These are phyloP conservation scores for Calyptomena viridis DNA, from an alignment of 2,113 vertebrate genomes.

Conservation along the genomic window DNA sequence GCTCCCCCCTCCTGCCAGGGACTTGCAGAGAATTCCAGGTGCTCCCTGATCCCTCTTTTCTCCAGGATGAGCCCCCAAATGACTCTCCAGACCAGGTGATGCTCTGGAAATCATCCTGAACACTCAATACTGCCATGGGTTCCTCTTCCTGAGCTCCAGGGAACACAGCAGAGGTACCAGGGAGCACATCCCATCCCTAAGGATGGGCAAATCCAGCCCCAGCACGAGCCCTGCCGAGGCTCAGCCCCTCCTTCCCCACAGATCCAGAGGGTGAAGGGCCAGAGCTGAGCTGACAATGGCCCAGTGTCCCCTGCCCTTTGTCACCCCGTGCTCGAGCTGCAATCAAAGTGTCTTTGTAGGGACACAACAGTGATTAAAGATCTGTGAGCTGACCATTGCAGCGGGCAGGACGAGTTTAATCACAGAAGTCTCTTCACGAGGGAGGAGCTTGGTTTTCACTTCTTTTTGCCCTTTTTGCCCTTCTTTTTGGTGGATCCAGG, in stretches of 20 bases:
- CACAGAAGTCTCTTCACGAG: not conserved
- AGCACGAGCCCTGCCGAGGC: too few relatives aligned
- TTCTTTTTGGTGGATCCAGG: constrained; percentile 73
- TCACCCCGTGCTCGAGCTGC: not conserved
- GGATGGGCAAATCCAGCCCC: not conserved
- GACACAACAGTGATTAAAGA: too few relatives aligned
- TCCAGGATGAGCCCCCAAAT: not conserved
- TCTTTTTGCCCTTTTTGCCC: constrained; percentile 70
- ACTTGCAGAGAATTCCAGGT: too few relatives aligned
- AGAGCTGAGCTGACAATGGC: not conserved
- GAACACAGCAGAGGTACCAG: not conserved
- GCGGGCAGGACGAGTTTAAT: not conserved
- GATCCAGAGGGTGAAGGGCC: not conserved
- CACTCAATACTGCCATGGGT: not conserved
- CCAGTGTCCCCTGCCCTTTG: not conserved
- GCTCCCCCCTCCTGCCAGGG: too few relatives aligned
- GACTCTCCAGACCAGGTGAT: not conserved
- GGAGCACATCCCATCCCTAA: not conserved
- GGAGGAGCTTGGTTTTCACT: not conserved
- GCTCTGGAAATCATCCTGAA: not conserved
- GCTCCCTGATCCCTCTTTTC: too few relatives aligned
- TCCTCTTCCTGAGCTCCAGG: not conserved
- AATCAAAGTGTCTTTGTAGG: too few relatives aligned
- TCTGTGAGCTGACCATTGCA: not conserved
- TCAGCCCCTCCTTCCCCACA: too few relatives aligned